These are phyloP conservation scores for Melanargia galathea DNA, from an alignment of 2,888 invertebrate species.

Conservation along the genomic window DNA sequence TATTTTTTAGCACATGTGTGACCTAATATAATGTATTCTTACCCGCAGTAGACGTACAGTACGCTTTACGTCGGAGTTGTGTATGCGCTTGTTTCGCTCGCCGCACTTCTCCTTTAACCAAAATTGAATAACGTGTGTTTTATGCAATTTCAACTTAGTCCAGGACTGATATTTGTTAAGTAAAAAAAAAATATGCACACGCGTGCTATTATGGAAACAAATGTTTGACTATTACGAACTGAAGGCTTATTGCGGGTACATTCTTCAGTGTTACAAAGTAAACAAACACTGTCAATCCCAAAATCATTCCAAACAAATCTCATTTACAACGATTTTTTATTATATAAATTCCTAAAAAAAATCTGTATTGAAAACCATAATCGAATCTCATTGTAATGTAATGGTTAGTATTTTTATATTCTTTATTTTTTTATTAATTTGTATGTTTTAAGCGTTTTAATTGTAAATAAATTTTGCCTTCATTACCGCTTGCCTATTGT, in stretches of 20 bases:
- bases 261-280: background rate
- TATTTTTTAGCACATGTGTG: no score
- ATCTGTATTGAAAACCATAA: slow-evolving; percentile 3
- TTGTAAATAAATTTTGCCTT: slow-evolving; percentile 12
- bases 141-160: no score
- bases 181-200: no score
- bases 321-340: slow-evolving; percentile 18
- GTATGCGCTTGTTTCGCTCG: no score
- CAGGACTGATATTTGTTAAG: no score
- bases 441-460: slow-evolving; percentile 6
- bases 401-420: slow-evolving; percentile 12
- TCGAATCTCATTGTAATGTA: slow-evolving; percentile 30
- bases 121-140: no score
- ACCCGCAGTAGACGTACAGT: no score
- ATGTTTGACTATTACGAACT: no score
- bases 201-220: no score
- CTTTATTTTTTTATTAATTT: slow-evolving; percentile 5
- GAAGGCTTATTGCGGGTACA: background rate
- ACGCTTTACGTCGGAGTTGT: no score
- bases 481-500: background rate
- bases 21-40: no score
- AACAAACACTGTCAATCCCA: background rate
- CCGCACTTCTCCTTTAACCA: no score
- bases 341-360: slow-evolving; percentile 5
- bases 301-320: slow-evolving; percentile 22